These are phyloP conservation scores for Lysiphlebus fabarum DNA, from an alignment of 1,140 invertebrate species.

Conservation along the genomic window DNA sequence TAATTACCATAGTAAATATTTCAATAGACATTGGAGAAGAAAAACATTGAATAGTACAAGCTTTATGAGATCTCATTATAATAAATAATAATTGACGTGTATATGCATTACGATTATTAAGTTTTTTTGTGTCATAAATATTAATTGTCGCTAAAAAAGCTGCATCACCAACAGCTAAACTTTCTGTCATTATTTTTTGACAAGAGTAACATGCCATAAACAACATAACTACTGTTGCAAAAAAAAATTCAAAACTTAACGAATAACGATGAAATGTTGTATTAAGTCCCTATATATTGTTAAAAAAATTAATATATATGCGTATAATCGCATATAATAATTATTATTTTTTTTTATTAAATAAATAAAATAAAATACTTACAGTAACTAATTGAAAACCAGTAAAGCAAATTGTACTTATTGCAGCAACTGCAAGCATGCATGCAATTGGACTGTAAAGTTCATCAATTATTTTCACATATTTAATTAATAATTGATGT, in stretches of 20 bases:
- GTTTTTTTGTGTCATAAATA: constrained; percentile 26
- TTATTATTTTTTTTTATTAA: too few species aligned
- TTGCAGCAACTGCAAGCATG: constrained; percentile 28
- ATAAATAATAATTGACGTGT: constrained; percentile 25
- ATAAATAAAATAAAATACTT: constrained; percentile 14
- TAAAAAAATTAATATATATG: background rate
- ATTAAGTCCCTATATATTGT: constrained; percentile 11
- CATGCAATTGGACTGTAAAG: constrained; percentile 31
- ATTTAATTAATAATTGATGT: constrained; percentile 34
- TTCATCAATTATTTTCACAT: constrained; percentile 31
- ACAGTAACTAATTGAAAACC: constrained; percentile 35
- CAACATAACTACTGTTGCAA: constrained; percentile 24
- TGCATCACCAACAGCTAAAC: constrained; percentile 27
- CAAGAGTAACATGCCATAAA: constrained; percentile 34
- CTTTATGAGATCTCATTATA: constrained; percentile 24
- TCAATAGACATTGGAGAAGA: constrained; percentile 30
- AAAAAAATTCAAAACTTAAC: constrained; percentile 25
- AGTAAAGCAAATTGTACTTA: constrained; percentile 32
- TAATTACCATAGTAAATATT: constrained; percentile 29
- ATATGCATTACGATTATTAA: constrained; percentile 26
- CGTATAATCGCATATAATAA: too few species aligned
- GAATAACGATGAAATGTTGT: constrained; percentile 3
- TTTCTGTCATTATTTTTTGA: constrained; percentile 32
- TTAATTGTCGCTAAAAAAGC: constrained; percentile 24
- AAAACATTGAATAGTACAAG: constrained; percentile 30